Conservation (phyloP, 2,888 invertebrate genomes). For the Anoncus sp. region DNA sequence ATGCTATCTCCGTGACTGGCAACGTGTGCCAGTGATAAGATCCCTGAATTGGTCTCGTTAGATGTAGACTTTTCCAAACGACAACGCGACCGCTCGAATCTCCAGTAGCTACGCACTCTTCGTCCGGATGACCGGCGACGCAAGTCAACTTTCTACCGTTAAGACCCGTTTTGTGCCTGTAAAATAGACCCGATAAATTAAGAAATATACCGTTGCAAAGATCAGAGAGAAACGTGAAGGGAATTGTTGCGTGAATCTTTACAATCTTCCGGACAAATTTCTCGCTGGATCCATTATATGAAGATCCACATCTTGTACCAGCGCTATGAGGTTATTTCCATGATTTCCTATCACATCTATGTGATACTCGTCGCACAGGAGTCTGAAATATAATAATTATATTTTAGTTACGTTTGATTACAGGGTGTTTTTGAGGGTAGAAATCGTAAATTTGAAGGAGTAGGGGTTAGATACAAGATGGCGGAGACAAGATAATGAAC, state of each 20-base stretch:
- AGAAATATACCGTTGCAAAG: neutral
- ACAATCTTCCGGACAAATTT: conserved; percentile 74
- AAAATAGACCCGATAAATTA: neutral
- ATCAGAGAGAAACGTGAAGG: neutral
- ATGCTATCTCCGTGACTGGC: conserved; percentile 87
- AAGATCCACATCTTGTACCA: conserved; percentile 75
- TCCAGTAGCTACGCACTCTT: conserved; percentile 88
- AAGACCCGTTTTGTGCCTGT: conserved; percentile 71
- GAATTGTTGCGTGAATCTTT: conserved; percentile 23
- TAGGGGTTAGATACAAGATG: too few species aligned
- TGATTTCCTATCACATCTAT: conserved; percentile 79
- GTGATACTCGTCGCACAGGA: conserved; percentile 72
- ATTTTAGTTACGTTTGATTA: too few species aligned
- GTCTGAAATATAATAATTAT: conserved; percentile 50
- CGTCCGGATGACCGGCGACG: conserved; percentile 88
- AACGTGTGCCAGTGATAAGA: conserved; percentile 92
- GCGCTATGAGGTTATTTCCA: conserved; percentile 78
- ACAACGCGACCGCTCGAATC: conserved; percentile 87
- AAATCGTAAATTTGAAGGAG: too few species aligned
- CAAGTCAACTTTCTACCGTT: conserved; percentile 84
- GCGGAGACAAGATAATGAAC: too few species aligned
- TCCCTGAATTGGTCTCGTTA: conserved; percentile 79
- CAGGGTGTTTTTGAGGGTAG: too few species aligned
- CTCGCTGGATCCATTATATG: conserved; percentile 76
- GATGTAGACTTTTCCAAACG: conserved; percentile 86